Conservation (phyloP, 2,113 vertebrate genomes). For the Rhea americana region DNA sequence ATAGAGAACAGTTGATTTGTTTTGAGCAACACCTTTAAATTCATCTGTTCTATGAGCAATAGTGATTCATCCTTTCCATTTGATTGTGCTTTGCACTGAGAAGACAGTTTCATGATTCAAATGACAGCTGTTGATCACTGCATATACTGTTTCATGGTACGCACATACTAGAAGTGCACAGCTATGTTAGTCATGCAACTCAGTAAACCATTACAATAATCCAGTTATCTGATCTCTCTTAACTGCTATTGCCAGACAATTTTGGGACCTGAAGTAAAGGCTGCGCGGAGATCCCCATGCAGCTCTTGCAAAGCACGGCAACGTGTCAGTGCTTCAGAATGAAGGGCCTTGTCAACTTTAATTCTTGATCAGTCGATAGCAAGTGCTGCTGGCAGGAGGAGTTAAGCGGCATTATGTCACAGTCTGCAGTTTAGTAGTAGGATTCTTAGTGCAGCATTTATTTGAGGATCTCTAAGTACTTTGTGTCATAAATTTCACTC, state of each 20-base stretch:
- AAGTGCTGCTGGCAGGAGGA: no score
- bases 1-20: background rate
- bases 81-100: background rate
- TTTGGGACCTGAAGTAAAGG: background rate
- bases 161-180: background rate
- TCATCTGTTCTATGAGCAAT: background rate
- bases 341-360: no score
- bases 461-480: no score
- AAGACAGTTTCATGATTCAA: background rate
- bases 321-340: no score
- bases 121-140: background rate
- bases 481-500: no score
- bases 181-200: background rate
- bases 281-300: background rate
- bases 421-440: no score
- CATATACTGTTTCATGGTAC: background rate
- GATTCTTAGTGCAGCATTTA: no score
- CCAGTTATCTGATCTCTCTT: background rate
- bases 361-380: no score
- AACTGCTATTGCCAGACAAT: background rate
- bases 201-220: background rate
- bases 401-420: no score
- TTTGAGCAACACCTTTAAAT: background rate
- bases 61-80: background rate
- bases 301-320: no score